Evolutionary conservation across 2,113 vertebrate genomes (phyloP), one percentile per base, ranked within the genome.

Genomic region (Burhinus oedicnemus): DNA sequence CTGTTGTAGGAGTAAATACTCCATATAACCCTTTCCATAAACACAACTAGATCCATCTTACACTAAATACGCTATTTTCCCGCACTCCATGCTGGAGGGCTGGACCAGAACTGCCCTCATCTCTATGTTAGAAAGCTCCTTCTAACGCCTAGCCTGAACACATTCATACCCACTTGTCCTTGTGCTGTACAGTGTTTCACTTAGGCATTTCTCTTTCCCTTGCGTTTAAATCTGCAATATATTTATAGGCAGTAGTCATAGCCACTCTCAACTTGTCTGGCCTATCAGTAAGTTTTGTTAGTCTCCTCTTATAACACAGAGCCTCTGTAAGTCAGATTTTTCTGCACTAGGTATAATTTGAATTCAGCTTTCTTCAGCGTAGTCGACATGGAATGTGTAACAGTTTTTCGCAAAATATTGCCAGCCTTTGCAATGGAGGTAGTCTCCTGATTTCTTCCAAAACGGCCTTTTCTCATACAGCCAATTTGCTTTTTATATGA

Each of bases 241-340:
- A 72, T 72, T 69, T 90, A 51, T 15, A 82, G 54, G 30, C 62
- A 80, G 58, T 32, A 65, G 61, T 52, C 68, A 52, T 6, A 92
- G 55, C 29, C 64, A 58, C 42, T 87, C 34, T 70, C 79, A 25
- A 34, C 69, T 64, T 51, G 16, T 7, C 51, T 38, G 82, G 83
- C 77, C 84, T 62, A 14, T 54, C 65, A 58, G 21, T 29, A 78
- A 17, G 9, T 55, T 90, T 84, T 72, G 26, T 44, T 49, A 38
- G 30, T 77, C 68, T 87, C 29, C n/a, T 70, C 40, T 57, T 54
- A 2, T 61, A 49, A 76, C 66, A 60, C 38, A 69, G 47, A 83
- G 57, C 18, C 45, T 80, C 66, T 74, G 49, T 86, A 90, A 74
- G 36, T 78, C 80, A 70, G 25, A 68, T 62, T 93, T 88, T 88